Evolutionary conservation across 2,888 invertebrate genomes (phyloP), one percentile per base, ranked within the genome.

Genomic region (Metacarcinus magister): DNA sequence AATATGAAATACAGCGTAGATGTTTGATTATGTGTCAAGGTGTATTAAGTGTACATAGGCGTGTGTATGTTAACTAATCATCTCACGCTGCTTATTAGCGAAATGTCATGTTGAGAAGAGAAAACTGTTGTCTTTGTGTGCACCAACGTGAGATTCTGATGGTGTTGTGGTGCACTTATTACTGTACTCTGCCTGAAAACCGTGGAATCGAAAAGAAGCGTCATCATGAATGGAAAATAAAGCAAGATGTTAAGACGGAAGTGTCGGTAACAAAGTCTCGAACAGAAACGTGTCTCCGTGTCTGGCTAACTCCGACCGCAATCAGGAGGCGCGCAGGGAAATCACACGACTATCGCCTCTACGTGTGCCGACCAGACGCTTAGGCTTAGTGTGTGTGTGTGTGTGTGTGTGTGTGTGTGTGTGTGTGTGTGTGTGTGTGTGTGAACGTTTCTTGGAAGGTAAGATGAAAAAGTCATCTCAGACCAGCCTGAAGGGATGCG

Each of bases 381-480:
- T 28, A 82, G 82, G 82, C 32, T 91, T 5, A 28, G 91, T 44
- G 44, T 91, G 44, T 91, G 91, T 91, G 44, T 91, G 91, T 91
- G 91, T 91, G 91, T 91, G 91, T 91, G 91, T 91, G 91, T 91
- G 91, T 91, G 91, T 91, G 91, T 43, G 91, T 43, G 91, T 43
- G 91, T 43, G 91, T 90, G 43, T 90, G 90, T 43, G 43, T 44
- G 44, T 90, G 90, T 43, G 75, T 75, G 75, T 75, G 75, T 75
- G 28, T 28, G 28, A 28, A 28, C 28, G 75, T 75, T 82, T 32
- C 67, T 4, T 82, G 82, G 82, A 82, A 82, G 32, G 82, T 32
- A 82, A 82, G 19, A 32, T 82, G 32, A 82, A 82, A 82, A 82
- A 82, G 32, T 32, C 28, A 82, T 82, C 67, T 16, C 67, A 67